These are phyloP conservation scores for Linnaemya vulpina DNA, from an alignment of 2,888 invertebrate genomes.

Conservation along the genomic window DNA sequence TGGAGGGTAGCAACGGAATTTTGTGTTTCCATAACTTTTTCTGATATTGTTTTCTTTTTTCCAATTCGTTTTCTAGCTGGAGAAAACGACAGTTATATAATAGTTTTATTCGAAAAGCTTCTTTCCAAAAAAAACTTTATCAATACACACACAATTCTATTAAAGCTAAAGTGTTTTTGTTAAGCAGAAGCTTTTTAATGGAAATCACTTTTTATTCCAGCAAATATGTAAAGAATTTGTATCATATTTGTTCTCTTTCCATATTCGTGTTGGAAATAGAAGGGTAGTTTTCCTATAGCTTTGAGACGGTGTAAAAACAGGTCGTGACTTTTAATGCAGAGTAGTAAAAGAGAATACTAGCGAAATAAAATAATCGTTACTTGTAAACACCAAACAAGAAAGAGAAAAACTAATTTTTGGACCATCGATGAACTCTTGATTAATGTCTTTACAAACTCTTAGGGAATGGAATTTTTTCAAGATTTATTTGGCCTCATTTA, in stretches of 20 bases:
- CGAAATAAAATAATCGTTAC: background rate
- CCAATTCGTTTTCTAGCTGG: background rate
- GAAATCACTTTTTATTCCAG: background rate
- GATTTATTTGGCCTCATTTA: no score
- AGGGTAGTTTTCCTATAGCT: constrained; percentile 19
- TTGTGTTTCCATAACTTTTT: constrained; percentile 23
- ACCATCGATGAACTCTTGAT: no score
- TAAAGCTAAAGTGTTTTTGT: constrained; percentile 2
- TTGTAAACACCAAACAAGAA: background rate
- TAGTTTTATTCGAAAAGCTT: constrained; percentile 27
- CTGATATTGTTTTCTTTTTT: background rate
- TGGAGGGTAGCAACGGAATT: constrained; percentile 68
- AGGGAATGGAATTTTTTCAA: no score
- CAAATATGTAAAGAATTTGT: background rate
- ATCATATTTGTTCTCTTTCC: constrained; percentile 4
- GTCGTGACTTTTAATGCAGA: constrained; percentile 3
- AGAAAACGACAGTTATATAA: constrained; percentile 58
- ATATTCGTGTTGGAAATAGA: background rate
- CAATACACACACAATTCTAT: constrained; percentile 29
- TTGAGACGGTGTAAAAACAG: constrained; percentile 10
- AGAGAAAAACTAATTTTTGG: no score
- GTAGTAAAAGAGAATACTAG: background rate
- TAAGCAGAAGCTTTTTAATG: constrained; percentile 7
- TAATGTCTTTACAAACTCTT: no score
- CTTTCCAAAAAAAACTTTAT: constrained; percentile 5